phyloP scores from a whole-genome alignment of 2,113 vertebrate species.

The Ptychochromis oligacanthus region DNA sequence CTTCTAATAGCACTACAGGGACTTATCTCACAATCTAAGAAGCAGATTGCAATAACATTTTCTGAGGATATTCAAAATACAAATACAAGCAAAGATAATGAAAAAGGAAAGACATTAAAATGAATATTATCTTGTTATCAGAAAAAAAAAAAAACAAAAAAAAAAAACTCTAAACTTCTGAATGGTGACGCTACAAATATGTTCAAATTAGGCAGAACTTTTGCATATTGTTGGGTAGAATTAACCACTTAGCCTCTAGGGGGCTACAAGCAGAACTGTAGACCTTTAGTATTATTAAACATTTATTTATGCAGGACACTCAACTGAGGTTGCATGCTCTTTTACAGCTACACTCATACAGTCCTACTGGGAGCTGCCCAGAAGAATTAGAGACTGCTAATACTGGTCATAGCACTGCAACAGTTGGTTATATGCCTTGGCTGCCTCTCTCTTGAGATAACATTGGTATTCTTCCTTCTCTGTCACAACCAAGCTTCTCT shows the following conservation, averaged over 20 bases:
- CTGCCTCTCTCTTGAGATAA: slow-evolving; percentile 11
- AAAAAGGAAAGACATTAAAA: neutral
- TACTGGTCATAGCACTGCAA: slow-evolving; percentile 34
- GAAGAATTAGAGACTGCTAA: slow-evolving; percentile 19
- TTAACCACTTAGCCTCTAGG: neutral
- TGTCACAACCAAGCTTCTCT: neutral
- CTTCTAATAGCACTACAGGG: neutral
- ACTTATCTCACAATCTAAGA: neutral
- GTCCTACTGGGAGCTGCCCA: slow-evolving; percentile 30
- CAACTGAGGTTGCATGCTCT: slow-evolving; percentile 28
- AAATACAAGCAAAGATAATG: neutral
- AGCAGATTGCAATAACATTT: neutral
- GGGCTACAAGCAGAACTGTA: neutral
- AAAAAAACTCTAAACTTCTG: neutral
- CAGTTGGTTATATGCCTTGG: slow-evolving; percentile 30
- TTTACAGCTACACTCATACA: slow-evolving; percentile 14
- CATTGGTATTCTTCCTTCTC: slow-evolving; percentile 35
- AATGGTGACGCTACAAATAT: neutral
- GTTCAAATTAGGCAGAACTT: neutral
- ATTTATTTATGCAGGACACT: slow-evolving; percentile 49
- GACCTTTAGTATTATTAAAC: slow-evolving; percentile 34
- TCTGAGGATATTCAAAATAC: neutral
- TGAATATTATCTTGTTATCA: neutral
- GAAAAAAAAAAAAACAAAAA: too few species aligned
- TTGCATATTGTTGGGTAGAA: slow-evolving; percentile 13